These are phyloP conservation scores for Zosterops hypoxanthus DNA, from an alignment of 2,113 vertebrate genomes.

Conservation along the genomic window DNA sequence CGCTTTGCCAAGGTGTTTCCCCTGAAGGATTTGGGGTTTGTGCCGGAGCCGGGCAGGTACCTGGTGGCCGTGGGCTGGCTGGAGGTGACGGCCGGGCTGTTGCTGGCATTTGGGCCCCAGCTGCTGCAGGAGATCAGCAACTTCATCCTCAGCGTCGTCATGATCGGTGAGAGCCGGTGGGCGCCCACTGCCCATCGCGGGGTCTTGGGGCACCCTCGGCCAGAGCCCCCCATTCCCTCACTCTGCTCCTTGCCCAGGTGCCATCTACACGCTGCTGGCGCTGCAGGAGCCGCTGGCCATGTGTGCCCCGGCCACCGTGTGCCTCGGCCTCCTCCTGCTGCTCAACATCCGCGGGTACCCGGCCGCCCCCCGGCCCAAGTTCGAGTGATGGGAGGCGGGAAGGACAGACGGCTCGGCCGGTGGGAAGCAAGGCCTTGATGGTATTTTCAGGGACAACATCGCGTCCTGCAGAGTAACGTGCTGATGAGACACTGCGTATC, in stretches of 20 bases:
- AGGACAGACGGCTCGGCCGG: fast-evolving
- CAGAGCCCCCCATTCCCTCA: fast-evolving
- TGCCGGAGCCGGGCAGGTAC: slow-evolving; percentile 67
- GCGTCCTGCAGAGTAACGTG: not conserved
- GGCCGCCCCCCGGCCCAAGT: slow-evolving; percentile 13
- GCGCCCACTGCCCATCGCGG: fast-evolving
- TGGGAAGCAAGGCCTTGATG: fast-evolving
- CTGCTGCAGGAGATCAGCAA: slow-evolving; percentile 79
- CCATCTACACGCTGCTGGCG: slow-evolving; percentile 76
- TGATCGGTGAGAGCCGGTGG: slow-evolving; percentile 74
- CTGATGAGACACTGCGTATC: fast-evolving
- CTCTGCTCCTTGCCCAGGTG: slow-evolving; percentile 64
- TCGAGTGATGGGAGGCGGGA: not conserved
- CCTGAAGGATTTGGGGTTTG: slow-evolving; percentile 67
- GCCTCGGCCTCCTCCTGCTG: slow-evolving; percentile 74
- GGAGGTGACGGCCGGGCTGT: slow-evolving; percentile 70
- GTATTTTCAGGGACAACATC: fast-evolving
- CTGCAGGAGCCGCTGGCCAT: slow-evolving; percentile 74
- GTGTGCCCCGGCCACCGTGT: slow-evolving; percentile 67
- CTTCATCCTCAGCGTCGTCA: slow-evolving; percentile 75
- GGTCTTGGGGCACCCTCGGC: fast-evolving
- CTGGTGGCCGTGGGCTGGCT: slow-evolving; percentile 74
- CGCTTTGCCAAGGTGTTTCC: slow-evolving; percentile 78
- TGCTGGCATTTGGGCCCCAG: slow-evolving; percentile 75
- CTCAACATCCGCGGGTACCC: slow-evolving; percentile 63